Base-by-base conservation (phyloP, 2,888 invertebrate species). In the Acleris holmiana region DNA sequence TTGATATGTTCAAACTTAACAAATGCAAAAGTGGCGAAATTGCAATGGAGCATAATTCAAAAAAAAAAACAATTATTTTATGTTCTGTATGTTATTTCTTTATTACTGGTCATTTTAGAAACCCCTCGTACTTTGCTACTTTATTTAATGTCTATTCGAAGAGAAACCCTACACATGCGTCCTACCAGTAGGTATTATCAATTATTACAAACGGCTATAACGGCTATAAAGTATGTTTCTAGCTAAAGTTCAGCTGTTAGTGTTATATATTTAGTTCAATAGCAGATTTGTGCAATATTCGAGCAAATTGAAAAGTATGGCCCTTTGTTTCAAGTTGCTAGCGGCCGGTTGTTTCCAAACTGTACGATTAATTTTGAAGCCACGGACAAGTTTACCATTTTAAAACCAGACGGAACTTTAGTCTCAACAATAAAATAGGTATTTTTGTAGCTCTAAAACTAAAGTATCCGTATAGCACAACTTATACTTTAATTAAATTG, bases 351-450 rank as follows among this genome's bases (percentile, higher is more conserved):
- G 53, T 62, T 58, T 49, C 44, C n/a, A 58, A 53, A 58, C 61
- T 44, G 48, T 41, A 54, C 29, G 61, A 41, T 61, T 62, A 58
- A 54, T 62, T 49, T 46, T 49, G 57, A 62, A 61, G 54, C 54
- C 47, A 35, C 51, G 18, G 6, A 18, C 55, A 59, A 59, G 49
- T 59, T 62, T 62, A 46, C 46, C 18, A 29, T 44, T 54, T 48
- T 44, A 29, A 41, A 59, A 59, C 56, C 29, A 47, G 17, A 46
- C 35, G 35, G 13, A 29, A 10, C 29, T 8, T 10, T 29, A 25
- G 8, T 8, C 25, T 25, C 29, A 8, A 8, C 29, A 25, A 13
- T 13, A 40, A 40, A 54, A 41, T 23, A 29, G 8, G 2, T 29
- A 29, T 29, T 29, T 29, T 8, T 15, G n/a, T 21, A n/a, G 19